Conservation (phyloP, 2,113 vertebrate species). For the Lamprotornis superbus region DNA sequence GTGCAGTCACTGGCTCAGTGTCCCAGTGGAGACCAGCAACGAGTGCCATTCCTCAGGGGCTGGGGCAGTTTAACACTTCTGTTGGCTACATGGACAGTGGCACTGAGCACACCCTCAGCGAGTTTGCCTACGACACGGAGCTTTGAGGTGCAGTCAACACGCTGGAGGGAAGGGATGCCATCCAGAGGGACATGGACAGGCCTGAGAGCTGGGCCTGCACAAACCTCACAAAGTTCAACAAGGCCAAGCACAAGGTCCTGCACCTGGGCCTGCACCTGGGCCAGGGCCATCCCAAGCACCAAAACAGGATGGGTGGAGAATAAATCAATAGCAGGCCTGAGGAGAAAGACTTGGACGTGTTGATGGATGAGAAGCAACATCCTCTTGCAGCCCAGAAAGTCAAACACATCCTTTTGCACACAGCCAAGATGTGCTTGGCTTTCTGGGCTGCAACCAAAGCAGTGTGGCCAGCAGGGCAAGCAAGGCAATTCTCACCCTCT, state of each 20-base stretch:
- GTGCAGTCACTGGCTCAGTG: neutral
- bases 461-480: neutral
- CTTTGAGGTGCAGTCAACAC: neutral
- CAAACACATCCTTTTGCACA: neutral
- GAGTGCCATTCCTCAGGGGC: neutral
- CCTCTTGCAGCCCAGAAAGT: neutral
- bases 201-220: neutral
- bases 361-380: neutral
- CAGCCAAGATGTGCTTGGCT: neutral
- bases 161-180: neutral
- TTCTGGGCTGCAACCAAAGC: neutral
- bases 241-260: neutral
- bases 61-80: neutral
- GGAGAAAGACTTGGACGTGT: neutral
- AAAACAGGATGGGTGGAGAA: neutral
- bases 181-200: neutral
- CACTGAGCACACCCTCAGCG: neutral
- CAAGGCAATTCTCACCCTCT: neutral
- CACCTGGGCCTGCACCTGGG: neutral
- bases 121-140: neutral
- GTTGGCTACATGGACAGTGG: neutral
- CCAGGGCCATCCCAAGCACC: neutral
- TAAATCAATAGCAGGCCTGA: neutral
- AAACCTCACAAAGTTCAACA: neutral
- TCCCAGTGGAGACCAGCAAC: neutral